Base-by-base conservation (phyloP, 2,888 invertebrate species). In the Iphiclides podalirius region DNA sequence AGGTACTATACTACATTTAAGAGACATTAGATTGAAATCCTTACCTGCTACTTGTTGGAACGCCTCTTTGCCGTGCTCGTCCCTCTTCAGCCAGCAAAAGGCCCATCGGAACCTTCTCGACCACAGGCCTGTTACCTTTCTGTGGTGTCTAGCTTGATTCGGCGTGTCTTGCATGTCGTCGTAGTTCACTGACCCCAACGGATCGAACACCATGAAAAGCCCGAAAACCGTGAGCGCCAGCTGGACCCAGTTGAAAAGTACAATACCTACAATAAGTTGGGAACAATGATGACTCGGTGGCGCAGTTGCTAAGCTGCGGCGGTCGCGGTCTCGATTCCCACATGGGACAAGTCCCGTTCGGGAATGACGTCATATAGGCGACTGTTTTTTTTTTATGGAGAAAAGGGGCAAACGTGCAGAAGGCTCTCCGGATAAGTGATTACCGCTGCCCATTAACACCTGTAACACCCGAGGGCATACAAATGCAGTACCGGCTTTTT, bases 161-260 rank as follows among this genome's bases (percentile, higher is more conserved):
- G 91, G 91, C 1, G 92, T 91, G 62, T 92, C 92, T 59, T 91
- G 90, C 70, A 91, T 87, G 59, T 91, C 91, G 12, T 92, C 91
- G 59, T 92, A 92, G 62, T 90, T 89, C 38, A 89, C 89, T 0
- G 93, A 92, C 2, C 95, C 95, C 55, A 96, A 79, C 0, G 96
- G 96, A 72, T 96, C 96, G 74, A 96, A 96, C 38, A 95, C 93
- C 76, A 96, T 86, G 36, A 93, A 93, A 37, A 96, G 85, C 0
- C 94, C 94, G 61, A 95, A 91, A 16, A 95, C 81, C 2, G 94
- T 93, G 8, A 94, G 83, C 1, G 93, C 92, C 46, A 95, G 90
- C 42, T 95, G 90, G 13, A 94, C 91, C 96, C 96, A 96, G 67
- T 95, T 94, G 75, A 94, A 94, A 40, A 95, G 88, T 0, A 95